Evolutionary conservation across 2,113 vertebrate genomes (phyloP), one percentile per base, ranked within the genome.

Genomic region (Campylomormyrus numenius): DNA sequence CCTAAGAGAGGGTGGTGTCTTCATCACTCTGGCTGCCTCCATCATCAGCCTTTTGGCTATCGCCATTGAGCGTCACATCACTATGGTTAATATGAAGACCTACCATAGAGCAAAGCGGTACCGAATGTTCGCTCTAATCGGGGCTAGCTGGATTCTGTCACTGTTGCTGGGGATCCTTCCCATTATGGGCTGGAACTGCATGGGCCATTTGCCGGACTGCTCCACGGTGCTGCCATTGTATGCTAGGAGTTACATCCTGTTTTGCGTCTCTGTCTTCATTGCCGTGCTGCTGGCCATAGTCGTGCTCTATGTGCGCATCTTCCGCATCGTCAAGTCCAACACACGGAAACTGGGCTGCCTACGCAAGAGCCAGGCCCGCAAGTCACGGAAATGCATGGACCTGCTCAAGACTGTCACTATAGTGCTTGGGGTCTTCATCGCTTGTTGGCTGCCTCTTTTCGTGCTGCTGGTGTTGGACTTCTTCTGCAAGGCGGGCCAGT

Each of bases 401-500:
- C 92, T 98, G 24, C 92, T 98, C 3, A 97, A 96, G 92, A 98
- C 97, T 0, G 96, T 98, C 89, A 97, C 96, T 88, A 96, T 97
- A 6, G 97, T 98, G 66, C 93, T 98, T 49, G 95, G 97, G 2
- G 96, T 96, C 88, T 98, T 98, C 89, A 96, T 97, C 4, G 94
- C 88, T 9, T 98, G 98, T 24, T 98, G 98, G 97, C 91, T 96
- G 1, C 97, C 97, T 0, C 97, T 98, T 49, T 98, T 98, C 86
- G 89, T 97, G 27, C 96, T 98, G 62, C 94, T 98, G 1, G 92
- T 98, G 6, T 80, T 98, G 56, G 98, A 98, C 83, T 96, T 97
- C 83, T 94, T 96, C 62, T 98, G 96, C 88, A 92, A 94, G 0
- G 94, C 93, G 0, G 92, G 90, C 1, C 87, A 90, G 1, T 97